Evolutionary conservation across 2,113 vertebrate species (phyloP), one percentile per base, ranked within the genome.

Genomic region (Tachuris rubrigastra): DNA sequence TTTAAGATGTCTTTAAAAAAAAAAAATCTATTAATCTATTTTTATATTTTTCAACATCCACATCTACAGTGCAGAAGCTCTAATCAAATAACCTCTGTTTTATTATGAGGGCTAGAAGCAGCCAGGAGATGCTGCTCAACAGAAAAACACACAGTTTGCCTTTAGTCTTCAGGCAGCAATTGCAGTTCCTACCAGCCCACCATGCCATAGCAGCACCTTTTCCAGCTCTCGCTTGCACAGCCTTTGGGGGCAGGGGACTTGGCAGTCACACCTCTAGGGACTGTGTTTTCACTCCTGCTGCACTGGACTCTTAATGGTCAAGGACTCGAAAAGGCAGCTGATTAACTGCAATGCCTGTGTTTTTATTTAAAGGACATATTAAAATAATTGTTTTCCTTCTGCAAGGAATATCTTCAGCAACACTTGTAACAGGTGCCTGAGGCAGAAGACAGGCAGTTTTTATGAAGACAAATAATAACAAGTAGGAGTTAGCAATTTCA

Each of bases 331-430:
- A 65, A 82, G 55, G 53, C 82, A 73, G 41, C 58, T 58, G 71
- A 63, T 74, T 69, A 85, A 79, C 69, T 73, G n/a, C 58, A 42
- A 27, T 42, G 82, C 68, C 63, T 60, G 21, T 84, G 15, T 82
- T 87, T 90, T 87, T 87, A 65, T 85, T 89, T 85, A 92, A 96
- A 84, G 67, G 50, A 80, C 50, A 41, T 80, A 77, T 90, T 96
- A 88, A 77, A 91, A 42, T 85, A 85, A 95, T 85, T 87, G 63
- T 81, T 95, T 95, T 85, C 74, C 62, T 91, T 87, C 78, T 80
- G 42, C 93, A 87, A 87, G 59, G 78, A 90, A 90, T 55, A 23
- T 86, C 87, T 90, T 90, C 79, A 78, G 68, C 52, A 93, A 83
- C 59, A 72, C 75, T 91, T 77, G 55, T 39, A 93, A 55, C 82